These are phyloP conservation scores for Adelphocoris suturalis DNA, from an alignment of 2,888 invertebrate genomes.

Conservation along the genomic window DNA sequence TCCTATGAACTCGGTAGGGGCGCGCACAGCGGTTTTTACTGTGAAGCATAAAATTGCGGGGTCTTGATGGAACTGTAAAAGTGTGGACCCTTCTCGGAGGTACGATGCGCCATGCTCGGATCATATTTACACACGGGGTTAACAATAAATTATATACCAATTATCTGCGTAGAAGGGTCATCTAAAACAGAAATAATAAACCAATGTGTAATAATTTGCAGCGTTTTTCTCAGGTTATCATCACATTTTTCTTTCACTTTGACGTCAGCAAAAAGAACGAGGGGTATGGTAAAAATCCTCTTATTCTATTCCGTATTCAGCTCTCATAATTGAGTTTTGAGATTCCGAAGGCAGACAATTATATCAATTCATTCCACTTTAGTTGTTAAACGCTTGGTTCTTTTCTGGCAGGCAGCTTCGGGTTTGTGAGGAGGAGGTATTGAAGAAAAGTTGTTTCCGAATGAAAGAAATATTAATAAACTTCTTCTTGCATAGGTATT, in stretches of 20 bases:
- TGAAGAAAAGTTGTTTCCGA: not conserved
- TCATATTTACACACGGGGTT: too few species aligned
- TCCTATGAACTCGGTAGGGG: too few species aligned
- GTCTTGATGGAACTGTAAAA: too few species aligned
- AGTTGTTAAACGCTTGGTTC: slow-evolving; percentile 5
- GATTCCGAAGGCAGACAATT: not conserved
- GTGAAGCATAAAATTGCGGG: too few species aligned
- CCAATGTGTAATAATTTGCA: too few species aligned
- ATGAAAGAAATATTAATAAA: not conserved
- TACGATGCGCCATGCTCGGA: too few species aligned
- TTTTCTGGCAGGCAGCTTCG: not conserved
- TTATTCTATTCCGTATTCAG: not conserved
- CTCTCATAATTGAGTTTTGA: not conserved
- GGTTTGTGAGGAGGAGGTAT: not conserved
- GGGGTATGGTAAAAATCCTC: not conserved
- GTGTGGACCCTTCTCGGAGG: too few species aligned
- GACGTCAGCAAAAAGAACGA: not conserved
- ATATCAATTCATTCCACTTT: slow-evolving; percentile 24
- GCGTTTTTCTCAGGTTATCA: not conserved
- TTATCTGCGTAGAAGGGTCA: too few species aligned
- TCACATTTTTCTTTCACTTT: not conserved
- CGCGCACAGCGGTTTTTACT: too few species aligned
- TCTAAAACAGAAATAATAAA: too few species aligned
- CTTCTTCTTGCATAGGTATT: not conserved
- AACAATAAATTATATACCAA: too few species aligned